Percentiles rank a stretch among this genome's conserved stretches.
These are phyloP conservation scores for Acanthornis magna DNA, from an alignment of 2,797 vertebrate species.

Conservation along the genomic window DNA sequence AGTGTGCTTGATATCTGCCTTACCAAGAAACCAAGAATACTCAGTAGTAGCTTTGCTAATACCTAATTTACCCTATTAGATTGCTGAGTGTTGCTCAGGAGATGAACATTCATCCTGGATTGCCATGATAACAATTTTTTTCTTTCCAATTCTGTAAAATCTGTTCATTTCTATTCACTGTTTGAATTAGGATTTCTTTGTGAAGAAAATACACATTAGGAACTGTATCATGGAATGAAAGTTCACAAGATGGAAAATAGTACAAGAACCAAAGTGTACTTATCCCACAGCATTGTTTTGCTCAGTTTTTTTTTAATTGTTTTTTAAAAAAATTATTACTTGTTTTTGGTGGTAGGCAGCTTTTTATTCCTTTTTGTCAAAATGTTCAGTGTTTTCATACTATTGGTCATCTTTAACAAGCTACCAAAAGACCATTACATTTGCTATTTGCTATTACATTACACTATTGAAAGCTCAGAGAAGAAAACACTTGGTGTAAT, in stretches of 20 bases:
- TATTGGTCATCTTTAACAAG: background rate
- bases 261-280: background rate
- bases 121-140: background rate
- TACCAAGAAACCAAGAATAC: background rate
- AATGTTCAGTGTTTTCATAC: background rate
- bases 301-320: background rate
- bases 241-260: background rate
- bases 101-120: background rate
- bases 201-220: background rate
- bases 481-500: background rate
- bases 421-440: background rate
- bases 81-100: background rate
- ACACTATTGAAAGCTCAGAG: background rate
- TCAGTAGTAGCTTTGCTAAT: background rate
- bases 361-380: background rate
- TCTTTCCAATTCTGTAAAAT: background rate
- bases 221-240: background rate
- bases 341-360: background rate
- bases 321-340: background rate
- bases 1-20: rapidly evolving
- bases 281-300: background rate
- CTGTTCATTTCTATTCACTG: background rate
- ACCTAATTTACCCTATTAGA: background rate
- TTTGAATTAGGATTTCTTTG: background rate
- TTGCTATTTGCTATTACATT: background rate